Evolutionary conservation across 2,113 vertebrate species (phyloP).

Genomic region (Ictidomys tridecemlineatus): DNA sequence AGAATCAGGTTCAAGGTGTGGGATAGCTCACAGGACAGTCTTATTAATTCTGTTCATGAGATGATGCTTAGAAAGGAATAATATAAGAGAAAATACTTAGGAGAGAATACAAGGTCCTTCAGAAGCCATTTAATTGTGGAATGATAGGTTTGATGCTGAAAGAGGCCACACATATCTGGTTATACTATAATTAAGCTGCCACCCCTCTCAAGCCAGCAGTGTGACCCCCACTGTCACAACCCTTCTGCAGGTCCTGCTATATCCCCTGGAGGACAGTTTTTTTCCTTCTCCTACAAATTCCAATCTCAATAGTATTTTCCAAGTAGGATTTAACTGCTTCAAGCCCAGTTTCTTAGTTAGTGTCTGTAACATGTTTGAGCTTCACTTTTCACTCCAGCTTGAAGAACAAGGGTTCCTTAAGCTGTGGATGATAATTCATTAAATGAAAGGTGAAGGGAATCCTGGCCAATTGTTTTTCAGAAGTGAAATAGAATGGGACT

Average conservation of each 20-base stretch:
- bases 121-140: not conserved
- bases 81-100: not conserved
- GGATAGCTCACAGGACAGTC: not conserved
- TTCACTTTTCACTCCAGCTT: not conserved
- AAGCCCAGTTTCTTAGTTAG: not conserved
- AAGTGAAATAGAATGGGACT: not conserved
- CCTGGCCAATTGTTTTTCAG: not conserved
- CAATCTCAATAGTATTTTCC: constrained; percentile 29
- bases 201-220: not conserved
- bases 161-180: not conserved
- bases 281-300: constrained; percentile 31
- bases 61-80: not conserved
- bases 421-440: not conserved
- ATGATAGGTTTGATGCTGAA: not conserved
- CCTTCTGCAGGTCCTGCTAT: not conserved
- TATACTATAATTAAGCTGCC: not conserved
- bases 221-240: not conserved
- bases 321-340: not conserved
- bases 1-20: not conserved
- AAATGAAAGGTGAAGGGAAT: not conserved
- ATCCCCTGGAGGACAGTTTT: constrained; percentile 10
- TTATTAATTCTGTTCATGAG: not conserved
- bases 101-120: not conserved
- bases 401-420: not conserved
- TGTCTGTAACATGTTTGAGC: not conserved